Evolutionary conservation across 1,140 invertebrate species (phyloP), one percentile per base, ranked within the genome.

Genomic region (Papilio glaucus): DNA sequence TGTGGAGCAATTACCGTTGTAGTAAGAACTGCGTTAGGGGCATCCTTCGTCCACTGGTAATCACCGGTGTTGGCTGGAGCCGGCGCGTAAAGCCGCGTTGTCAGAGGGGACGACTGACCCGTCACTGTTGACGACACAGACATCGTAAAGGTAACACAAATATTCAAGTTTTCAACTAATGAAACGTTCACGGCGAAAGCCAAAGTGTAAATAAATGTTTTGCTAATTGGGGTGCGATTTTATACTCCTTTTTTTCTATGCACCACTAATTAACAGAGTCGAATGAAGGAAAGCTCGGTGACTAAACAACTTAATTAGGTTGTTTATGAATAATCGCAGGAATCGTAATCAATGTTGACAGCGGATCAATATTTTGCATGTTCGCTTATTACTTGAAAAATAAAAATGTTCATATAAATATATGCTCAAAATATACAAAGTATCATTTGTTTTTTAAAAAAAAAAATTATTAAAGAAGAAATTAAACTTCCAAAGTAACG

Each of bases 231-330:
- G 76, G 72, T 71, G 45, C 72, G 70, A 65, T 79, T 84, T 83
- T 87, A 87, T 80, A 79, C 71, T 74, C 71, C 76, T 77, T 62
- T 76, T 73, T 74, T 13, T 74, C 72, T 69, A 53, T 69, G 67
- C 26, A 53, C 42, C 42, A 38, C 42, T 81, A 74, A 75, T 76
- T 81, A 83, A 69, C 53, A 39, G n/a, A n/a, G 60, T 61, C 45
- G 38, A 39, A 26, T 68, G 45, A 76, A 78, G 75, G 61, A 77
- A 77, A 74, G 57, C 57, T 72, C 45, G 26, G 45, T 74, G 72
- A 77, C 71, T 69, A 80, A 78, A 74, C 65, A 69, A 1, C 60
- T 24, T 83, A 74, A 81, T 83, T 75, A 79, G 67, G n/a, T 41
- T 76, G 72, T 76, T 69, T 69, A 69, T 37, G 67, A 33, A 49